These are phyloP conservation scores for Noturus placidus DNA, from an alignment of 2,113 vertebrate genomes.

Conservation along the genomic window DNA sequence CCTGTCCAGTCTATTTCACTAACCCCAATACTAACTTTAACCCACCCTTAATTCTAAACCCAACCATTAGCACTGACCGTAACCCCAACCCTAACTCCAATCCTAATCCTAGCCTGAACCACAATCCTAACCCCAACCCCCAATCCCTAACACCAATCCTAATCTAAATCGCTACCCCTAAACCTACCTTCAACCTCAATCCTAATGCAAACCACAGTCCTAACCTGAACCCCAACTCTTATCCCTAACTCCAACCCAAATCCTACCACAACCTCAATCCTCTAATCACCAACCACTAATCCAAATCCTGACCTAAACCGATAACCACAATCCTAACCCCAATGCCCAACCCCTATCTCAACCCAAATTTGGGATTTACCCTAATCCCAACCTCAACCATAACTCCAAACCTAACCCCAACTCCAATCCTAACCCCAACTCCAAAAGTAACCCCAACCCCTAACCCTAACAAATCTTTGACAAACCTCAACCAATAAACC, in stretches of 20 bases:
- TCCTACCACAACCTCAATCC: too few relatives aligned
- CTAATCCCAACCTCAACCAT: background rate
- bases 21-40: background rate
- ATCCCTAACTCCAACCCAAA: background rate
- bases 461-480: background rate
- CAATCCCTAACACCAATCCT: background rate
- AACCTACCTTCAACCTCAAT: background rate
- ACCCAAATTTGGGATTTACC: background rate
- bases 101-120: background rate
- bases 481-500: constrained; percentile 3
- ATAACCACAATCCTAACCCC: too few relatives aligned
- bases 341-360: background rate
- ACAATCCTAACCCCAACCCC: background rate
- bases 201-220: background rate
- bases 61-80: background rate
- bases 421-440: background rate
- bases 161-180: background rate
- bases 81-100: background rate
- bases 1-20: background rate
- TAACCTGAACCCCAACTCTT: background rate
- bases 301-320: background rate
- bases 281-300: background rate
- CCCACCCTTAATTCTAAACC: background rate
- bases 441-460: background rate
- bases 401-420: background rate